Base-by-base conservation (phyloP, 2,113 vertebrate species). In the Upupa epops region DNA sequence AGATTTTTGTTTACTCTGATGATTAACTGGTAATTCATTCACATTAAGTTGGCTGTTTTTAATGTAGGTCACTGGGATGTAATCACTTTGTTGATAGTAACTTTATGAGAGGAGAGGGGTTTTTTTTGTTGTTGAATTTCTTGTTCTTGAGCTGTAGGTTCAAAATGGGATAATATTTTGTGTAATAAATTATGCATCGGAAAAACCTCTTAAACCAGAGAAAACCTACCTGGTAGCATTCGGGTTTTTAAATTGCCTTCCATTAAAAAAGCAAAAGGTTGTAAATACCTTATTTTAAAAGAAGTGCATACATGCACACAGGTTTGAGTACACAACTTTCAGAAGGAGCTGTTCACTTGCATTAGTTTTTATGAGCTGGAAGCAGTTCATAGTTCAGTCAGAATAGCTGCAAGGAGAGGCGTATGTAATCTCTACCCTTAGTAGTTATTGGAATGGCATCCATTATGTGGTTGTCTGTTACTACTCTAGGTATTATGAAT, bases 1-100 rank as follows among this genome's bases (percentile, higher is more conserved):
- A 59, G 48, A 66, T 88, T 95, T 96, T 92, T 93, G 34, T 96
- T 96, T 95, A 95, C 84, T 80, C 32, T 89, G 40, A 88, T 96
- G 83, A 94, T 96, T 95, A 95, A 94, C 48, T 95, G 49, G 52
- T 92, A 95, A 92, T 89, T 91, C 2, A 0, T 89, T 95, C 31
- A 26, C 61, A 85, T 92, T 94, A 96, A 65, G 28, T 84, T 81
- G 58, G 18, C 46, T 86, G 13, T 17, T 91, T 90, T 96, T 93
- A 87, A 93, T 91, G 80, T 88, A 92, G 88, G 76, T 94, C 65
- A 92, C 25, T 65, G 61, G 85, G 91, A 71, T 89, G 71, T 82
- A 94, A 75, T 80, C 49, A 34, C 40, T 82, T 64, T 92, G 75
- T 81, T 78, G 49, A 78, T 22, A 58, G 32, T 61, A 93, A 61